Evolutionary conservation across 1,140 invertebrate genomes (phyloP).

Genomic region (Dreissena polymorpha): DNA sequence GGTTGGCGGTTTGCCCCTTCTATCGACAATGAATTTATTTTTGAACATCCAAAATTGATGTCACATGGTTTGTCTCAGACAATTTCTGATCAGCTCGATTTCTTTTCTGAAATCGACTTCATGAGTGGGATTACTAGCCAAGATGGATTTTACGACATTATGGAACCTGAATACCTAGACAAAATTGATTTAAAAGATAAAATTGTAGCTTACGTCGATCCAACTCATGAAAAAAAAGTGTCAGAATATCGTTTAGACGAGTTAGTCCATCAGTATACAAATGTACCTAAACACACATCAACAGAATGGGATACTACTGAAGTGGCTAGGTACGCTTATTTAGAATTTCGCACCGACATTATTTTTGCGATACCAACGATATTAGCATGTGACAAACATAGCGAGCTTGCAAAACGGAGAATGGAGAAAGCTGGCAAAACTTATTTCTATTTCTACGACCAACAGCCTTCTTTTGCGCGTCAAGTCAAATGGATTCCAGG

Average conservation of each 20-base stretch:
- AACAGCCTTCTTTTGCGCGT: not conserved
- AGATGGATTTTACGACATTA: slow-evolving; percentile 19
- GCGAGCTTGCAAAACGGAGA: too few relatives aligned
- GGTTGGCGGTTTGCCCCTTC: slow-evolving; percentile 13
- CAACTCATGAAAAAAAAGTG: not conserved
- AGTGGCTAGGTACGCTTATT: too few relatives aligned
- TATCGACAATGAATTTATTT: slow-evolving; percentile 33
- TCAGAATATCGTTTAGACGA: not conserved
- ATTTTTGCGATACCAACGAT: not conserved
- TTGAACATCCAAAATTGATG: not conserved
- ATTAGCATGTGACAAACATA: not conserved
- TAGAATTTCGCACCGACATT: not conserved
- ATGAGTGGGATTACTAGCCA: slow-evolving; percentile 26
- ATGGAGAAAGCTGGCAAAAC: not conserved
- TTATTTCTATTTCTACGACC: slow-evolving; percentile 37
- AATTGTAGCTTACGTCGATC: not conserved
- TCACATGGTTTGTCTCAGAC: not conserved
- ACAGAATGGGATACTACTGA: too few relatives aligned
- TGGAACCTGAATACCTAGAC: not conserved
- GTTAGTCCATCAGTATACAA: too few relatives aligned
- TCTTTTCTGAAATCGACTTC: slow-evolving; percentile 36
- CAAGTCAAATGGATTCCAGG: slow-evolving; percentile 16
- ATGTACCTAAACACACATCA: too few relatives aligned
- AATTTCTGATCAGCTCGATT: slow-evolving; percentile 5
- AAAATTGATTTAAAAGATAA: not conserved